Percentiles rank a stretch among this genome's conserved stretches.
Evolutionary conservation across 2,113 vertebrate species (phyloP).

Genomic region (Colossoma macropomum): DNA sequence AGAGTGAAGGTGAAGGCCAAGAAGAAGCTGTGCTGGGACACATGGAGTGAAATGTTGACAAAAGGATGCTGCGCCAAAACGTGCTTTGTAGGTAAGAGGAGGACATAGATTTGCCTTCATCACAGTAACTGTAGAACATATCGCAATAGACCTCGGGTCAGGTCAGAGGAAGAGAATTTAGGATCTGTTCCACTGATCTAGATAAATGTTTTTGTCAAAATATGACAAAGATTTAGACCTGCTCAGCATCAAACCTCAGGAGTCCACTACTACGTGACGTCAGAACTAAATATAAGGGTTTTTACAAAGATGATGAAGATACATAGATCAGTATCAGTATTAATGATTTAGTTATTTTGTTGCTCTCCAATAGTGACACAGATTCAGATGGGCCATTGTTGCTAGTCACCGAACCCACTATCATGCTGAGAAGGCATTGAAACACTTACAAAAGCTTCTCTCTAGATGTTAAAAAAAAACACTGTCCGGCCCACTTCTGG

Average conservation of each 20-base stretch:
- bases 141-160: background rate
- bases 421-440: constrained; percentile 26
- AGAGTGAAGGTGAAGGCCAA: constrained; percentile 25
- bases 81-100: constrained; percentile 1
- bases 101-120: background rate
- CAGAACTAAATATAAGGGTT: no score
- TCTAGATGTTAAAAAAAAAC: constrained; percentile 16
- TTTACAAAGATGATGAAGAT: no score
- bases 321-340: background rate
- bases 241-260: no score
- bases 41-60: background rate
- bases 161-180: background rate
- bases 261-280: no score
- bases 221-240: no score
- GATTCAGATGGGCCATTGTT: background rate
- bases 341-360: background rate
- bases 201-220: no score
- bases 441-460: background rate
- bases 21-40: constrained; percentile 11
- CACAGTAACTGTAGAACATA: background rate
- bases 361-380: background rate
- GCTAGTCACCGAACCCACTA: constrained; percentile 39
- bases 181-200: no score
- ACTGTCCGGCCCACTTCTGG: constrained; percentile 10
- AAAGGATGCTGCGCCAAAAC: background rate